Evolutionary conservation across 2,113 vertebrate species (phyloP), one percentile per base, ranked within the genome.

Genomic region (Mormyrus lacerda): DNA sequence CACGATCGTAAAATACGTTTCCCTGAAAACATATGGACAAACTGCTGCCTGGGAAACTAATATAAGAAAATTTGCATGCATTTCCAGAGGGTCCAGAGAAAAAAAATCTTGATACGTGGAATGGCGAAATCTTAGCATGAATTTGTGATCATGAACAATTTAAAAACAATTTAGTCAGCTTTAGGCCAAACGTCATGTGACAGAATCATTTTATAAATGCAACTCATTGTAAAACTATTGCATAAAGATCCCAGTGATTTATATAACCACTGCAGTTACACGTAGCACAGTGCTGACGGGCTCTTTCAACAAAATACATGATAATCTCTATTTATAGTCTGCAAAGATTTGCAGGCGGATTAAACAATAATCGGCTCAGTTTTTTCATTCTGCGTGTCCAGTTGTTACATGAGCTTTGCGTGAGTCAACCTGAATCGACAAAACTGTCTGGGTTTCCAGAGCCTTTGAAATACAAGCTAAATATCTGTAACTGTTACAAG

Each of bases 271-370:
- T 9, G 21, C 44, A 48, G 83, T 27, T 27, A 11, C 47, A 85
- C 42, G 19, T 24, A 84, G 82, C n/a, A 69, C 61, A 11, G 61
- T 69, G 27, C 61, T 83, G 84, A 50, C 48, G 48, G 48, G 24
- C 27, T 31, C 48, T 86, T 48, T 86, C 21, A 50, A 58, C 15
- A 55, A 58, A 87, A 61, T 31, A 87, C 35, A 44, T 44, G 17
- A 65, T n/a, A 42, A 61, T 61, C 19, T 39, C 39, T 65, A 65
- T 65, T 42, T 44, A 45, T 87, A 87, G 87, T 55, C 55, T 61
- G 39, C 39, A 45, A 87, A 44, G 51, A 87, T 65, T 61, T 87
- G 31, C 87, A 44, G 87, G 53, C 31, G 42, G 87, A 87, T 87
- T 87, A 87, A 65, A 87, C 53, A 44, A 65, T 87, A 58, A 87